Evolutionary conservation across 2,113 vertebrate species (phyloP), one percentile per base, ranked within the genome.

Genomic region (Phrynosoma platyrhinos): DNA sequence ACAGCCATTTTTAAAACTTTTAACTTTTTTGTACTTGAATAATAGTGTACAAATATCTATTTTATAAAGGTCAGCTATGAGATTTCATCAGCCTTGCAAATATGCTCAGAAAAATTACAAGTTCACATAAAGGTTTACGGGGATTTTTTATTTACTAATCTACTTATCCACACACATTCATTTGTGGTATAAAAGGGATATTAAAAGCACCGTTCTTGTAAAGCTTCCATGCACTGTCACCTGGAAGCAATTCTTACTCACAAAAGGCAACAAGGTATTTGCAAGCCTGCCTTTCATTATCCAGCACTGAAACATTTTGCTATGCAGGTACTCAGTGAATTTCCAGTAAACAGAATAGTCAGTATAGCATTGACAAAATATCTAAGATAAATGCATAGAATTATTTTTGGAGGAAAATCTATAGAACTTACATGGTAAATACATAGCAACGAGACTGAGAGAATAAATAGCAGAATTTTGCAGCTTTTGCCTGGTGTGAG

Each of bases 291-390:
- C 84, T 92, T 94, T 84, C 81, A 90, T 87, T 95, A 90, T 93
- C 90, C 89, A 96, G 92, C 91, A 95, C 90, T 91, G 90, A 92
- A 95, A 93, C 85, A 62, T 85, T 92, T 96, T 94, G 90, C 90
- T 95, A 86, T 92, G 96, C 94, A 96, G 85, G 40, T 83, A 52
- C 42, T 90, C 92, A 93, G 90, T 96, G 93, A 95, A 94, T 92
- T 95, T 85, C 91, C 93, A 95, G 90, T 93, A 87, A 96, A 96
- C 76, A 95, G 93, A 95, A 94, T 94, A 87, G 94, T 94, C 86
- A 89, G 92, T 96, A 96, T 90, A 95, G 94, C 93, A 92, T 95
- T 92, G 88, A 95, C 95, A 96, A 96, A 96, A 90, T 94, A 95
- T 94, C 95, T 91, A 93, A 96, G 94, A 95, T 92, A 94, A 90